Evolutionary conservation across 2,113 vertebrate genomes (phyloP).

Genomic region (Lampris megalopsis): DNA sequence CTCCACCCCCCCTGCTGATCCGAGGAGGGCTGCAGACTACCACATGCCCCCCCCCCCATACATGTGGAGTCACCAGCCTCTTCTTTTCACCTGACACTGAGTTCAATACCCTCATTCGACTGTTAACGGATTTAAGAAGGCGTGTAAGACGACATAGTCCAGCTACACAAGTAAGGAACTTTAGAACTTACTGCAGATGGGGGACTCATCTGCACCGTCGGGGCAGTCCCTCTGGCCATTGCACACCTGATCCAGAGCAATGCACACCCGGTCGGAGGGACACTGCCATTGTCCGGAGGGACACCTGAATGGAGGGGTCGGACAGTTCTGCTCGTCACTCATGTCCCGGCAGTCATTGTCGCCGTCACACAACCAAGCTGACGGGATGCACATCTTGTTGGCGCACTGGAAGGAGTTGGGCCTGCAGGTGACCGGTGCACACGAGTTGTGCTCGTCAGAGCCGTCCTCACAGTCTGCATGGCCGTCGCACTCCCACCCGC

Average conservation of each 20-base stretch:
- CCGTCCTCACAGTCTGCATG: slow-evolving; percentile 76
- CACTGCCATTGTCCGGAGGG: slow-evolving; percentile 75
- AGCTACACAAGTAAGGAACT: too few species aligned
- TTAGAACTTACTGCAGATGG: slow-evolving; percentile 76
- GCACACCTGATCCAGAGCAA: slow-evolving; percentile 70
- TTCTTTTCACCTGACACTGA: too few species aligned
- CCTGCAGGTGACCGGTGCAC: slow-evolving; percentile 63
- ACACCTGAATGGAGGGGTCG: slow-evolving; percentile 75
- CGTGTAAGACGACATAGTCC: too few species aligned
- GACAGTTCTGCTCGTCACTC: slow-evolving; percentile 78
- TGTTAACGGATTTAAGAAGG: too few species aligned
- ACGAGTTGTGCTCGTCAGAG: slow-evolving; percentile 73
- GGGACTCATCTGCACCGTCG: slow-evolving; percentile 78
- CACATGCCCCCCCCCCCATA: too few species aligned
- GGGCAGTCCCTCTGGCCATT: slow-evolving; percentile 76
- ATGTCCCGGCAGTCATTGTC: slow-evolving; percentile 79
- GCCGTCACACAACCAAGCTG: slow-evolving; percentile 74
- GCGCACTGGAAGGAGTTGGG: slow-evolving; percentile 67
- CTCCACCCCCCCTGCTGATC: too few species aligned
- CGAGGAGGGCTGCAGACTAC: too few species aligned
- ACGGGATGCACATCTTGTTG: slow-evolving; percentile 72
- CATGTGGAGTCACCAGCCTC: too few species aligned
- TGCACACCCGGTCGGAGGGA: slow-evolving; percentile 72
- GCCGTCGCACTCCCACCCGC: slow-evolving; percentile 74
- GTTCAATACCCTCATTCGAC: too few species aligned